Percentiles rank a stretch among this genome's conserved stretches.
Conservation (phyloP, 2,113 vertebrate genomes). For the Oncorhynchus keta region DNA sequence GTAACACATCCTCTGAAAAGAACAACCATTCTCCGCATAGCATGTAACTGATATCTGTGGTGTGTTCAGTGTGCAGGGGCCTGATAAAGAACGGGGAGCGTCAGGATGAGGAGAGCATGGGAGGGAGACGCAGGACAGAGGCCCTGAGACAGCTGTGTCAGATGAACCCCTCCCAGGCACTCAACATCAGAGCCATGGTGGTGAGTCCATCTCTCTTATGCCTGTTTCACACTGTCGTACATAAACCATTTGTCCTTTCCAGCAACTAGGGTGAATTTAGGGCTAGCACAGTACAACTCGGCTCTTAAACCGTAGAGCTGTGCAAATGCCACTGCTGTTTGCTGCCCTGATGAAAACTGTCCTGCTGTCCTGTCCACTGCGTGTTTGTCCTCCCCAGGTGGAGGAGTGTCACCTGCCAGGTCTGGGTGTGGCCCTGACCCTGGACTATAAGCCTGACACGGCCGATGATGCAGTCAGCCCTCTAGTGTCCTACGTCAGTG, state of each 20-base stretch:
- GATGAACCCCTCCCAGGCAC: constrained; percentile 96
- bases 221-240: no score
- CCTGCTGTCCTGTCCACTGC: fast-evolving
- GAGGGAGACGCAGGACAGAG: constrained; percentile 93
- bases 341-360: neutral
- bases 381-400: constrained; percentile 73
- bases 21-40: no score
- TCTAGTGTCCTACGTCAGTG: constrained; percentile 94
- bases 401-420: constrained; percentile 97
- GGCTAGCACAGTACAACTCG: neutral
- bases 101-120: constrained; percentile 94
- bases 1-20: no score
- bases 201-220: constrained; percentile 71
- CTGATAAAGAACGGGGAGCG: constrained; percentile 96
- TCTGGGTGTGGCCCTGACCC: constrained; percentile 92
- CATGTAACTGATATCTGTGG: neutral
- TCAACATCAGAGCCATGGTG: constrained; percentile 97
- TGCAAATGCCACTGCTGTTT: neutral
- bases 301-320: no score
- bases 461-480: constrained; percentile 93
- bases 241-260: no score
- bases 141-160: constrained; percentile 93
- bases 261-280: no score
- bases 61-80: constrained; percentile 85
- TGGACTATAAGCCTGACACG: constrained; percentile 91